Evolutionary conservation across 2,113 vertebrate genomes (phyloP).

Genomic region (Ptilonorhynchus violaceus): DNA sequence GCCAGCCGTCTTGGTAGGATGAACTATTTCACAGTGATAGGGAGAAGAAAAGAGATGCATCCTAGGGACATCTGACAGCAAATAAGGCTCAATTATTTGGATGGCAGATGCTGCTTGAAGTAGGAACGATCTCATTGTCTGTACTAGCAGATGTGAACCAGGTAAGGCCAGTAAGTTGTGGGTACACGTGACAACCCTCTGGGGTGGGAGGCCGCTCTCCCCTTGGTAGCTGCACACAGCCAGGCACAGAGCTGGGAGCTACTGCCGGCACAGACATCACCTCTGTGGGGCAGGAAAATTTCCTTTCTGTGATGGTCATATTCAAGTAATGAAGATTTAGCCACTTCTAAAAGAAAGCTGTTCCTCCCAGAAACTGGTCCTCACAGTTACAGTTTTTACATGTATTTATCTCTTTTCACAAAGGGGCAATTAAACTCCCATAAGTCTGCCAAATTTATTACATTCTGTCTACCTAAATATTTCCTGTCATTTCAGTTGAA

Average conservation of each 20-base stretch:
- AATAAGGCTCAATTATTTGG: neutral
- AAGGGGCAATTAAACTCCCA: slow-evolving; percentile 39
- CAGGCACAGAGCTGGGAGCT: neutral
- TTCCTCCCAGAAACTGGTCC: neutral
- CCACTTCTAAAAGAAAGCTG: neutral
- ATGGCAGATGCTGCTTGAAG: neutral
- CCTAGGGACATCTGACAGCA: neutral
- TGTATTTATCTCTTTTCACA: slow-evolving; percentile 29
- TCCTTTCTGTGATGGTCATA: neutral
- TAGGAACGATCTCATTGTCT: accelerated
- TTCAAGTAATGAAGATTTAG: neutral
- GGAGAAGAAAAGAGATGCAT: neutral
- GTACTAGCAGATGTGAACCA: neutral
- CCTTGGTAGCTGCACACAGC: neutral
- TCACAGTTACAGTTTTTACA: neutral
- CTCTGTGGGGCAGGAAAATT: accelerated
- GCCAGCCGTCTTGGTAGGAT: neutral
- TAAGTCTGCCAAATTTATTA: slow-evolving; percentile 59
- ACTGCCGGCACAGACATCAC: neutral
- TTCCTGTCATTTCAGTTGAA: slow-evolving; percentile 59
- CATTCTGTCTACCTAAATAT: slow-evolving; percentile 57
- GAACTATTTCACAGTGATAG: neutral
- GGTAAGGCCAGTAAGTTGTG: neutral
- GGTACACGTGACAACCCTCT: neutral
- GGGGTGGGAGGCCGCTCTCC: neutral